Conservation (phyloP, 2,888 invertebrate genomes). For the Drosophila robusta region DNA sequence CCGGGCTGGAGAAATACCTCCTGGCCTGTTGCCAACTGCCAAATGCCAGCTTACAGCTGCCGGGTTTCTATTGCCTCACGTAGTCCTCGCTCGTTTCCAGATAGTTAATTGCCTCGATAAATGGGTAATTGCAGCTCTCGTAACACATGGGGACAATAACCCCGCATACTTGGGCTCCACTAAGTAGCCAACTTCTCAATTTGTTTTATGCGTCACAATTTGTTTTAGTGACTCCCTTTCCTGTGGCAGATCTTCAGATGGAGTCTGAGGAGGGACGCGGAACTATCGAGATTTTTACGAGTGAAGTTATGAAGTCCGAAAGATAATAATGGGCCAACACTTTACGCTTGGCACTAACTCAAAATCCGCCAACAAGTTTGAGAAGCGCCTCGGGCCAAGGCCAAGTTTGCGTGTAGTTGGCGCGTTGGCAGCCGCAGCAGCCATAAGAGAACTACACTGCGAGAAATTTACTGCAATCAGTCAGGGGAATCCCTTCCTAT, state of each 20-base stretch:
- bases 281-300: constrained; percentile 70
- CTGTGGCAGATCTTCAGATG: constrained; percentile 3
- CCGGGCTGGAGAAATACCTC: not conserved
- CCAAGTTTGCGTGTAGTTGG: constrained; percentile 44
- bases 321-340: constrained; percentile 85
- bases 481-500: constrained; percentile 53
- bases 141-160: constrained; percentile 44
- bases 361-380: constrained; percentile 67
- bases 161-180: constrained; percentile 22
- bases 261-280: constrained; percentile 4
- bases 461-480: constrained; percentile 53
- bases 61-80: constrained; percentile 54
- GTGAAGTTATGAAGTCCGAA: constrained; percentile 83
- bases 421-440: constrained; percentile 19
- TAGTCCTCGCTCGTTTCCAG: constrained; percentile 24
- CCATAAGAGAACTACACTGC: constrained; percentile 37
- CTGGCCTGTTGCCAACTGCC: constrained; percentile 39
- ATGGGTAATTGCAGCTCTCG: constrained; percentile 53
- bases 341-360: constrained; percentile 83
- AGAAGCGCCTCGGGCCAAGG: constrained; percentile 40
- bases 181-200: constrained; percentile 21
- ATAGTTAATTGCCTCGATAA: constrained; percentile 74
- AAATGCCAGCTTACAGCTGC: constrained; percentile 14
- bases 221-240: constrained; percentile 21
- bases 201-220: constrained; percentile 56